Evolutionary conservation across 1,140 invertebrate genomes (phyloP).

Genomic region (Oryzaephilus surinamensis): DNA sequence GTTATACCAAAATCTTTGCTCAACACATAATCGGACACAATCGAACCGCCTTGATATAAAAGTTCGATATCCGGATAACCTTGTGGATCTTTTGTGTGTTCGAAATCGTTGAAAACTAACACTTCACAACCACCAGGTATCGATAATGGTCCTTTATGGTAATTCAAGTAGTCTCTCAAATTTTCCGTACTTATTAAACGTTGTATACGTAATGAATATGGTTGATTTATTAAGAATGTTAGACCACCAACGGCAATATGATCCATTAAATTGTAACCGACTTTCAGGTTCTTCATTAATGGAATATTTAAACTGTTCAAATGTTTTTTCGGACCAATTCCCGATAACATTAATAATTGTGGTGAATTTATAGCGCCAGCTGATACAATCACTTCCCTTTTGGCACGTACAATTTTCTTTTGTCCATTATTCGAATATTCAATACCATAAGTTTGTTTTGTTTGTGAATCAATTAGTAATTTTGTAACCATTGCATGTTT

Average conservation of each 20-base stretch:
- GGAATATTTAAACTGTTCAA: conserved; percentile 49
- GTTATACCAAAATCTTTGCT: conserved; percentile 34
- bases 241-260: conserved; percentile 61
- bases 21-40: conserved; percentile 34
- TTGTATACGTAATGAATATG: conserved; percentile 28
- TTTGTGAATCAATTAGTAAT: conserved; percentile 58
- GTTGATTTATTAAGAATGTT: conserved; percentile 51
- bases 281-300: conserved; percentile 57
- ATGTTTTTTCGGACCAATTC: conserved; percentile 63
- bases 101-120: conserved; percentile 52
- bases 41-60: conserved; percentile 46
- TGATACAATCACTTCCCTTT: conserved; percentile 65
- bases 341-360: conserved; percentile 71
- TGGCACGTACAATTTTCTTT: conserved; percentile 47
- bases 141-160: conserved; percentile 58
- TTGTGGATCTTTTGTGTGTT: conserved; percentile 37
- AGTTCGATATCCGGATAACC: conserved; percentile 68
- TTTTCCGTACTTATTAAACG: conserved; percentile 22
- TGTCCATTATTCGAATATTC: conserved; percentile 44
- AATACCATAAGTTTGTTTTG: conserved; percentile 53
- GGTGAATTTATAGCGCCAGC: conserved; percentile 66
- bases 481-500: conserved; percentile 55
- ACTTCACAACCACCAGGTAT: conserved; percentile 73
- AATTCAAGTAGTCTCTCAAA: conserved; percentile 39
- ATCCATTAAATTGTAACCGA: conserved; percentile 70